Conservation (phyloP, 2,113 vertebrate species). For the Pimephales promelas region DNA sequence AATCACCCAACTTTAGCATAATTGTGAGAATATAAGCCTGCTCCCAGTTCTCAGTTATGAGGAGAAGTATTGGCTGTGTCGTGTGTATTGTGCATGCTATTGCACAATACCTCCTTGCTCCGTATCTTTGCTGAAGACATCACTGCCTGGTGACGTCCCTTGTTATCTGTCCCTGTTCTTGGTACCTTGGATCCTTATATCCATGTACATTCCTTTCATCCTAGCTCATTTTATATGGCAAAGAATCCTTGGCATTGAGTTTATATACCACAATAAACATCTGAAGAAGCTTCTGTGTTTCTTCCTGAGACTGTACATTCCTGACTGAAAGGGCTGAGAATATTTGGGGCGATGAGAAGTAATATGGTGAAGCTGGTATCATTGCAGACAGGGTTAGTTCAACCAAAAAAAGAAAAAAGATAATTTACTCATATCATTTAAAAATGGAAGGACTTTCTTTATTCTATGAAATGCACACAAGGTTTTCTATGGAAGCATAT, state of each 20-base stretch:
- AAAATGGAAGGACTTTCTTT: background rate
- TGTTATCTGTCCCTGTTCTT: background rate
- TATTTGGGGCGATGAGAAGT: too few relatives aligned
- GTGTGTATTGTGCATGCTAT: background rate
- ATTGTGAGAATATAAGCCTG: background rate
- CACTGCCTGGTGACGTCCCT: background rate
- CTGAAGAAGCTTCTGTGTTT: background rate
- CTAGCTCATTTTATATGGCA: background rate
- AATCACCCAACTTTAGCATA: background rate
- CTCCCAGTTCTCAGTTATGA: background rate
- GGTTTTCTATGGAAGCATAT: background rate
- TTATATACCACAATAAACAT: background rate
- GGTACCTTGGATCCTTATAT: background rate
- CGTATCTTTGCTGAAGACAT: background rate
- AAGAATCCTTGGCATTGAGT: background rate
- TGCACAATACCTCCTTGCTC: background rate
- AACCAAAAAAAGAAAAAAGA: background rate
- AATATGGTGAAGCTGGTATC: background rate
- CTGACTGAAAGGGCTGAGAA: background rate
- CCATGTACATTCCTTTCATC: background rate
- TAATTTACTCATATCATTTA: background rate
- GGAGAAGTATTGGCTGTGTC: background rate
- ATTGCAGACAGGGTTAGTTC: background rate
- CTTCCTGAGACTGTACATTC: background rate
- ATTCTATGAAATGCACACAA: background rate